Evolutionary conservation across 1,140 invertebrate genomes (phyloP), one percentile per base, ranked within the genome.

Genomic region (Saccostrea echinata): DNA sequence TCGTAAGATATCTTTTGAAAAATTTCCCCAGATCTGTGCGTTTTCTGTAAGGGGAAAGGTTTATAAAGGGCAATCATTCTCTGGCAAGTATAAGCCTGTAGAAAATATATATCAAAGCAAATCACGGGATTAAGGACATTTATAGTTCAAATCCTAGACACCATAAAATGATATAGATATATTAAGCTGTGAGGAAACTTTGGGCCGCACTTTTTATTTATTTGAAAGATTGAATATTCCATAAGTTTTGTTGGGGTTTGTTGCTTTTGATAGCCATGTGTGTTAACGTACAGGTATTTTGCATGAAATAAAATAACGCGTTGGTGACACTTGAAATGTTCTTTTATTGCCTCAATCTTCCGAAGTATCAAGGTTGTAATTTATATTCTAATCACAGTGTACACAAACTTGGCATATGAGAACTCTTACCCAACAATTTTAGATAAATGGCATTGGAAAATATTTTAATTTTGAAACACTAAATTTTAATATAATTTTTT

Each of bases 341-440:
- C 30, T 76, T 76, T 76, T 76, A 76, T 76, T 21, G 21, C 68
- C 68, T 16, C 68, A 30, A 16, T 27, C 27, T 76, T 24, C 68
- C 68, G 33, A 76, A 16, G 68, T 76, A 30, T 33, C 68, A 71
- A 24, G 64, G 24, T 71, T 13, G 64, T 71, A 13, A 71, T 71
- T 71, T 71, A 71, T 33, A 76, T 35, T 76, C 68, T 76, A 76
- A 76, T 76, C 68, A 13, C 68, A 76, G 30, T 76, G 68, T 76
- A 76, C 68, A 76, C 27, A 76, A 33, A 76, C 68, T 27, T 76
- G 68, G 30, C 68, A 76, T 12, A 11, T 9, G 27, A 76, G 27
- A 76, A 76, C 68, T 27, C 68, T 27, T 76, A 27, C 30, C 68
- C 68, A 76, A 76, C 30, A 76, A 16, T 30, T 76, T 76, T 35